Base-by-base conservation (phyloP, 2,888 invertebrate genomes). In the Habrosyne pyritoides region DNA sequence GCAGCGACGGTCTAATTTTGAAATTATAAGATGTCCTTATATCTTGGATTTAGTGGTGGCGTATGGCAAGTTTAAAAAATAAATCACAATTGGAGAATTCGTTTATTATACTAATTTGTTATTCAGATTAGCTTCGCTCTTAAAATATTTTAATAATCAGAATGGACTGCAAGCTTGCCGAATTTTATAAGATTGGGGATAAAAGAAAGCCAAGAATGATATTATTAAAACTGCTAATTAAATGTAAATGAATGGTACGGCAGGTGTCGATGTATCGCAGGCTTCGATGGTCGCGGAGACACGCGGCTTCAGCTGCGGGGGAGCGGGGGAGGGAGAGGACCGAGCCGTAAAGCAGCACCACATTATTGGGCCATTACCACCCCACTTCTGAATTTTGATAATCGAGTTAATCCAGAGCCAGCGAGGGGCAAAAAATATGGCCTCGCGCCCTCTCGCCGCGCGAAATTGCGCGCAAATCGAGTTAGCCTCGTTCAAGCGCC, bases 401-500 rank as follows among this genome's bases (percentile, higher is more conserved):
- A 85, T 83, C 76, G 73, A 80, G 78, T 84, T 82, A 81, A 74
- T 71, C 70, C 71, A 10, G 10, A 26, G 36, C 57, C 54, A 57
- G 57, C 59, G 68, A 61, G 63, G 63, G 64, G 66, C 53, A 69
- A 71, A 69, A 73, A 74, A 77, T 72, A 77, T 73, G 73, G 63
- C 66, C 55, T 57, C 66, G 53, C 64, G 42, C 42, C 42, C 42
- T 58, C 66, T 53, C 60, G 58, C 63, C 65, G 59, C 56, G 66
- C 64, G 63, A 70, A 73, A 77, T 76, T 74, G 76, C 67, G 68
- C 59, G 57, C 66, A 79, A 84, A 85, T 85, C 74, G 77, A 81
- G 83, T 86, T 83, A 84, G 66, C 68, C 67, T 57, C 73, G 72
- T 78, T 76, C 71, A 75, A 81, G 80, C 81, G 73, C 69, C 79